Base-by-base conservation (phyloP, 2,888 invertebrate species). In the Agrilus cyanescens region DNA sequence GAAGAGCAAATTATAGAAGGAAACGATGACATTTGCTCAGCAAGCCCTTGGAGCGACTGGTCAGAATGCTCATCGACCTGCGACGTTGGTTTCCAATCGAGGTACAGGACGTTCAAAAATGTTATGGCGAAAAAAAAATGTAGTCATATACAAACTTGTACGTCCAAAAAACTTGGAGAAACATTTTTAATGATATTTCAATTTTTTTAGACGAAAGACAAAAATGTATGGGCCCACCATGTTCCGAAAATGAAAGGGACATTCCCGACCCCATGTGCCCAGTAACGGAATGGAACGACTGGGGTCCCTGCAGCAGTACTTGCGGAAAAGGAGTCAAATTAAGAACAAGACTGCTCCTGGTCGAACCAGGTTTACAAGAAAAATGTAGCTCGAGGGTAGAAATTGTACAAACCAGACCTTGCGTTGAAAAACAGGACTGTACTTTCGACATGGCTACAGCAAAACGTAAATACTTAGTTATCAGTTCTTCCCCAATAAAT, bases 261-360 rank as follows among this genome's bases (percentile, higher is more conserved):
- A 52, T 66, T 1, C 61, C 72, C 2, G 80, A 81, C 68, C 76
- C 80, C 1, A 47, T 69, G 53, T 85, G 85, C 55, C 84, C 87
- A 44, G 82, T 87, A n/a, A 84, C 85, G 0, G 78, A 78, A 39
- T 95, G 94, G 94, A 80, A 86, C 43, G 82, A 85, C 51, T 95
- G 93, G 93, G 87, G 89, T 43, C 85, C 91, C 0, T 95, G 94
- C 68, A 84, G 86, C 39, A 86, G 84, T 0, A 78, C 86, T 6
- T 95, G 94, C 61, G 94, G 91, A 0, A 76, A 78, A 58, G 94
- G 94, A 1, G 76, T 84, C 12, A 72, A 74, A 46, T 65, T 78
- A 43, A 76, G 89, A 41, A 85, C 84, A 31, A 75, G 93, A 4
- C 70, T 88, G 49, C 58, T 80, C 13, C 59, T 80, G 45, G 78